These are phyloP conservation scores for Graphium colonna DNA, from an alignment of 2,888 invertebrate genomes.

Conservation along the genomic window DNA sequence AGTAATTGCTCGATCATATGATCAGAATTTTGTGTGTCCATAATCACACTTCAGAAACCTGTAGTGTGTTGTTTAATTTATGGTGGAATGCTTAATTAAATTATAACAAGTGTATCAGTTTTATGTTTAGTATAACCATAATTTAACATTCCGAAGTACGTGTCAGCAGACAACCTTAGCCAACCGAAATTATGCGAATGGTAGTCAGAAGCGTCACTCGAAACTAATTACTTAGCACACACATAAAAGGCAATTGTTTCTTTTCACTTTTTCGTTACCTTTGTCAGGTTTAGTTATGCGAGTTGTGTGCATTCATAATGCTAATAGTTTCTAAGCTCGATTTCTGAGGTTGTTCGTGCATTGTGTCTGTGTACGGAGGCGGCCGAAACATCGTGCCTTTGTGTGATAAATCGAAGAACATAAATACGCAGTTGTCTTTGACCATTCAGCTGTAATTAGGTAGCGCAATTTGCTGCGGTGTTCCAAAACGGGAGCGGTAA, in stretches of 20 bases:
- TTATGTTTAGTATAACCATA: too few species aligned
- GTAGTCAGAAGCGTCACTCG: conserved; percentile 21
- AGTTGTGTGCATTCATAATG: conserved; percentile 49
- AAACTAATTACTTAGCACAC: conserved; percentile 54
- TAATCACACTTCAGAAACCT: too few species aligned
- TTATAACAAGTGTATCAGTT: too few species aligned
- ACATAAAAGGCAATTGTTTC: conserved; percentile 72
- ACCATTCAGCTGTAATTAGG: conserved; percentile 73
- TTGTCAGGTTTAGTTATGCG: conserved; percentile 58
- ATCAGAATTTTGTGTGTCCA: too few species aligned
- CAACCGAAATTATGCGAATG: conserved; percentile 1
- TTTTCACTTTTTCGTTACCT: conserved; percentile 55
- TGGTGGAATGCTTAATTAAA: too few species aligned
- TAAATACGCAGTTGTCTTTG: conserved; percentile 76
- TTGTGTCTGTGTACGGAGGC: conserved; percentile 53
- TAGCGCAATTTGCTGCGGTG: conserved; percentile 76
- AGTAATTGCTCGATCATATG: too few species aligned
- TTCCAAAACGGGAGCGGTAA: too few species aligned
- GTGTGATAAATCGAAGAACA: conserved; percentile 76
- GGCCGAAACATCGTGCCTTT: conserved; percentile 70
- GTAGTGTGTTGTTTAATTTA: too few species aligned
- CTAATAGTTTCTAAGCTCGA: conserved; percentile 64
- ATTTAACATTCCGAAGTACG: too few species aligned
- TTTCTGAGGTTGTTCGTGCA: conserved; percentile 58
- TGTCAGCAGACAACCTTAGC: not conserved